These are phyloP conservation scores for Minunthozetes semirufus DNA, from an alignment of 2,888 invertebrate genomes.

Conservation along the genomic window DNA sequence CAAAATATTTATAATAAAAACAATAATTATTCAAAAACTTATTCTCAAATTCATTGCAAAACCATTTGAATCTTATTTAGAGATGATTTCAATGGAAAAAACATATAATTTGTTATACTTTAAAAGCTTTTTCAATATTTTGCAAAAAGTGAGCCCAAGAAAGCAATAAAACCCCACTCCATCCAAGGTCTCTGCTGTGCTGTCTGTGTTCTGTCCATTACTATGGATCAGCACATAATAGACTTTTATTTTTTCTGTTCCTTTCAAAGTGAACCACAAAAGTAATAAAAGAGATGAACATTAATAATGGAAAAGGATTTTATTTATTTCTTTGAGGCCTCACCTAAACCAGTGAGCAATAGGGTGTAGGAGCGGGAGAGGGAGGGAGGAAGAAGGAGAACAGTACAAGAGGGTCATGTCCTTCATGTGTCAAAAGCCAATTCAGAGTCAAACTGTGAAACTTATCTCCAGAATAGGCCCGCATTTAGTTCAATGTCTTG, in stretches of 20 bases:
- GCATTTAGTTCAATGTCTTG: too few relatives aligned
- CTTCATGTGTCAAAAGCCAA: constrained; percentile 6
- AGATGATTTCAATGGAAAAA: neutral
- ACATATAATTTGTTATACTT: neutral
- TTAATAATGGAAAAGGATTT: neutral
- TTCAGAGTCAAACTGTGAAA: neutral
- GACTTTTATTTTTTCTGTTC: too few relatives aligned
- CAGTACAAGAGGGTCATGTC: neutral
- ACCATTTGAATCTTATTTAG: neutral
- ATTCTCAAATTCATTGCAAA: neutral
- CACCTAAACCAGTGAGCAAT: too few relatives aligned
- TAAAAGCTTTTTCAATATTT: neutral
- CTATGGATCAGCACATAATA: too few relatives aligned
- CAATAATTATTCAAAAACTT: neutral
- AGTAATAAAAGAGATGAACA: neutral
- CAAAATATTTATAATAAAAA: too few relatives aligned
- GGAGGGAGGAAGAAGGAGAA: too few relatives aligned
- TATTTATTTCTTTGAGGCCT: neutral
- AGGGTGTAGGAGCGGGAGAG: too few relatives aligned
- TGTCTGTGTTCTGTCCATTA: too few relatives aligned
- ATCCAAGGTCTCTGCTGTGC: too few relatives aligned
- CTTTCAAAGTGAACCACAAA: too few relatives aligned
- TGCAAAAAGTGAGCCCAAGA: too few relatives aligned
- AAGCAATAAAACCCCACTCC: neutral
- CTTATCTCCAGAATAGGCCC: neutral